Conservation (phyloP, 2,888 invertebrate genomes). For the Caenorhabditis afra region DNA sequence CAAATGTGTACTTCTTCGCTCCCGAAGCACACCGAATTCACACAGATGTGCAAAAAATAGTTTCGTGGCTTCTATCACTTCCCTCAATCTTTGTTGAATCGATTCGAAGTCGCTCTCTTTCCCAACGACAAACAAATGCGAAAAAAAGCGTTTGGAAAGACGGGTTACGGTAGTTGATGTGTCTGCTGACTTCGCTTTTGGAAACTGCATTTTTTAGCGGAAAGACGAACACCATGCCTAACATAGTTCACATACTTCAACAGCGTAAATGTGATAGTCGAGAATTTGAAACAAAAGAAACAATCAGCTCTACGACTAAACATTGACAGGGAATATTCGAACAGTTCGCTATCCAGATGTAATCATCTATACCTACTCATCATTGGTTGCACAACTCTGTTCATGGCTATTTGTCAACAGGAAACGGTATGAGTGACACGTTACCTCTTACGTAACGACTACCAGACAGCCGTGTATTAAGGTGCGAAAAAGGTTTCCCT, state of each 20-base stretch:
- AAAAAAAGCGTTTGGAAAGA: slow-evolving; percentile 4
- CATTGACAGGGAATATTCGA: too few relatives aligned
- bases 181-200: too few relatives aligned
- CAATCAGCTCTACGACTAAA: too few relatives aligned
- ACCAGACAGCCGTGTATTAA: slow-evolving; percentile 2
- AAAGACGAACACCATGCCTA: too few relatives aligned
- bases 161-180: slow-evolving; percentile 34
- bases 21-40: too few relatives aligned
- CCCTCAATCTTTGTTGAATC: slow-evolving; percentile 2
- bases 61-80: not conserved
- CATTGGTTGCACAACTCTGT: not conserved
- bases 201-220: too few relatives aligned
- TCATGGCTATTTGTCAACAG: slow-evolving; percentile 3
- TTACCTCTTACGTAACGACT: not conserved
- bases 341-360: not conserved
- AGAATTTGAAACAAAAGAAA: too few relatives aligned
- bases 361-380: not conserved
- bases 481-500: too few relatives aligned
- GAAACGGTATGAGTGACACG: slow-evolving; percentile 1
- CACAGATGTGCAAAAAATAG: slow-evolving; percentile 6
- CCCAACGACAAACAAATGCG: slow-evolving; percentile 51
- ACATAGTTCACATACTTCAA: too few relatives aligned
- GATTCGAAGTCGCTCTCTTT: slow-evolving; percentile 23
- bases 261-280: too few relatives aligned
- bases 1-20: too few relatives aligned